These are phyloP conservation scores for Eulacestoma nigropectus DNA, from an alignment of 2,113 vertebrate genomes.

Conservation along the genomic window DNA sequence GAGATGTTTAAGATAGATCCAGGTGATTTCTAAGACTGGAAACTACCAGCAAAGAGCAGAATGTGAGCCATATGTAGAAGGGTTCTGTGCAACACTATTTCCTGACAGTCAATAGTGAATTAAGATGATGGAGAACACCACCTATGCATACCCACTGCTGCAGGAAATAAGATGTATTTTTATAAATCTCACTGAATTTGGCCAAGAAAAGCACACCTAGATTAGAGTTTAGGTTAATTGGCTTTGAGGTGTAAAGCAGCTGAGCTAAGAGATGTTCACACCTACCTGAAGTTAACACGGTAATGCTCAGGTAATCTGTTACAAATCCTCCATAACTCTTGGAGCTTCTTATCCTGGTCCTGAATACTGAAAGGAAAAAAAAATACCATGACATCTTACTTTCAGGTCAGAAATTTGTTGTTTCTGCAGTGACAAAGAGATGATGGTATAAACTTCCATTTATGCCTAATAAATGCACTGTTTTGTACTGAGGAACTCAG, in stretches of 20 bases:
- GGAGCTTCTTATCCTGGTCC: slow-evolving; percentile 93
- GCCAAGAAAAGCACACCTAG: not conserved
- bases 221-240: not conserved
- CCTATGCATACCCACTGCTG: not conserved
- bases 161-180: not conserved
- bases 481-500: not conserved
- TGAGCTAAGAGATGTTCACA: not conserved
- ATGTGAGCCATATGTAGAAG: not conserved
- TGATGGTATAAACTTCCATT: not conserved
- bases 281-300: slow-evolving; percentile 90
- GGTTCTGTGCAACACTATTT: not conserved
- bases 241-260: not conserved
- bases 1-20: not conserved
- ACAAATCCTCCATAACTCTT: slow-evolving; percentile 93
- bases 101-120: not conserved
- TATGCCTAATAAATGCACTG: not conserved
- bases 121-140: not conserved
- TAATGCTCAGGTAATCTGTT: slow-evolving; percentile 92
- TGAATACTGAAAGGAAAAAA: slow-evolving; percentile 76
- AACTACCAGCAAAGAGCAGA: not conserved
- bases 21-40: not conserved
- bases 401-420: not conserved
- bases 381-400: not conserved
- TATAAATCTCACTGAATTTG: not conserved
- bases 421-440: not conserved